phyloP scores from a whole-genome alignment of 2,797 vertebrate species.

The Otolemur crassicaudatus region DNA sequence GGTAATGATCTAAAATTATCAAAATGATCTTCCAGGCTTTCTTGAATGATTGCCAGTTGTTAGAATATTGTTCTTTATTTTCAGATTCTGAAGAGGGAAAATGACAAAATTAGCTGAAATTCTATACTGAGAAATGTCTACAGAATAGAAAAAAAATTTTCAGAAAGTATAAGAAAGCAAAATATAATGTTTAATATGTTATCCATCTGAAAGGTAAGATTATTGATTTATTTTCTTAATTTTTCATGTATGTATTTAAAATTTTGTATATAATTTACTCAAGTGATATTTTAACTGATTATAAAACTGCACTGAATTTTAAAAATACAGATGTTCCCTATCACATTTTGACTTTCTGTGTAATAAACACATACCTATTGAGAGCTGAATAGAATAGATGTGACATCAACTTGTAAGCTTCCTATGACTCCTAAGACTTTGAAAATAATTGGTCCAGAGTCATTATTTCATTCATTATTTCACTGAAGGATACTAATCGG shows the following conservation, averaged over 20 bases:
- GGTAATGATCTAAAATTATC: constrained; percentile 12
- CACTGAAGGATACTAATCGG: background rate
- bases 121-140: background rate
- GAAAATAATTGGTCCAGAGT: background rate
- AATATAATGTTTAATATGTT: constrained; percentile 3
- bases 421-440: background rate
- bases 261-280: background rate
- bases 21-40: background rate
- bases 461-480: constrained; percentile 28
- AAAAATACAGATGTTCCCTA: background rate
- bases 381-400: background rate
- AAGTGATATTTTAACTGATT: constrained; percentile 24
- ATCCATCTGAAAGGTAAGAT: background rate
- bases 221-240: background rate
- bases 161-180: background rate
- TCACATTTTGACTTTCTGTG: background rate
- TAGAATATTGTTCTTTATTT: constrained; percentile 10
- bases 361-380: background rate
- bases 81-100: background rate
- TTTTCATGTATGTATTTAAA: background rate
- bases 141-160: constrained; percentile 3
- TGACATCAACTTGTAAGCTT: background rate
- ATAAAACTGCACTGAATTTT: background rate
- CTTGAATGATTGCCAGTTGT: background rate
- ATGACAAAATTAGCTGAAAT: constrained; percentile 22